Percentiles rank a stretch among this genome's conserved stretches.
phyloP scores from a whole-genome alignment of 1,140 invertebrate species.

The Apolygus lucorum region DNA sequence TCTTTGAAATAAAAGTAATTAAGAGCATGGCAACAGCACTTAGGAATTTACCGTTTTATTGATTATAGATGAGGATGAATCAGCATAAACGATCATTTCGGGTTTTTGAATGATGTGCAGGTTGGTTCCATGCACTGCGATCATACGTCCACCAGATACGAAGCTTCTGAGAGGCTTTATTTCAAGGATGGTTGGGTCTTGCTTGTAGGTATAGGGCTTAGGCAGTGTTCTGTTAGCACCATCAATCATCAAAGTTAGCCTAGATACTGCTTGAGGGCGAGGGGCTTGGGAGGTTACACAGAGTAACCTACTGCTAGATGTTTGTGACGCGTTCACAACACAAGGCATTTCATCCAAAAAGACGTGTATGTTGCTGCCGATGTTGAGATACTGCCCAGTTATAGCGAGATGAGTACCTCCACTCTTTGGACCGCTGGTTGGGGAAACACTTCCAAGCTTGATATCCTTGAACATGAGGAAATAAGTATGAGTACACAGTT shows the following conservation, averaged over 20 bases:
- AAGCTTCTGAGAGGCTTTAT: conserved; percentile 82
- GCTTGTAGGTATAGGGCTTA: conserved; percentile 76
- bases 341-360: conserved; percentile 83
- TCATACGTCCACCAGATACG: conserved; percentile 82
- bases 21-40: no score
- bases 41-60: conserved; percentile 57
- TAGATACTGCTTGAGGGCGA: conserved; percentile 39
- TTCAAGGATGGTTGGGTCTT: conserved; percentile 88
- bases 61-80: conserved; percentile 56
- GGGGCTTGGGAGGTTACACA: conserved; percentile 66
- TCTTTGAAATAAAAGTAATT: no score
- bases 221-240: conserved; percentile 63
- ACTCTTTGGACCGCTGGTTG: conserved; percentile 79
- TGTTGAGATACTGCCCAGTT: conserved; percentile 83
- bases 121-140: conserved; percentile 87
- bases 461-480: conserved; percentile 48
- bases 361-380: conserved; percentile 80
- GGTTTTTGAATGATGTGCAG: conserved; percentile 85
- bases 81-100: conserved; percentile 72
- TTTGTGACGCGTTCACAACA: conserved; percentile 75
- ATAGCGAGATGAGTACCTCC: conserved; percentile 90
- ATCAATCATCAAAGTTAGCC: conserved; percentile 71
- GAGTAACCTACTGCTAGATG: conserved; percentile 76
- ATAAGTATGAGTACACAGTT: background rate
- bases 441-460: conserved; percentile 67